Percentiles rank a stretch among this genome's conserved stretches.
Evolutionary conservation across 2,888 invertebrate species (phyloP).

Genomic region (Drosophila anomalipes): DNA sequence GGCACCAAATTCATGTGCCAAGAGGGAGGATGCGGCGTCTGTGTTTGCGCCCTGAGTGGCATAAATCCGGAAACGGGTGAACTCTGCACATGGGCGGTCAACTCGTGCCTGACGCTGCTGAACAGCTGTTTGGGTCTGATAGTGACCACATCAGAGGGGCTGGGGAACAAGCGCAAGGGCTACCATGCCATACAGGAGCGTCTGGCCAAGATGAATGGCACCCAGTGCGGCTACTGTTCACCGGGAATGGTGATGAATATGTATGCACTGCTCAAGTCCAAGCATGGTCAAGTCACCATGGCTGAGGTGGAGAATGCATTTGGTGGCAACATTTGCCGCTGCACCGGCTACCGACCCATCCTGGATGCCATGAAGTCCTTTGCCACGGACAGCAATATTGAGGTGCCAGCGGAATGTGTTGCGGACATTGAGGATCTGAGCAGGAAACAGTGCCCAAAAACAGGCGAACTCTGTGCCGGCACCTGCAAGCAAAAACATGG

Average conservation of each 20-base stretch:
- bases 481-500: conserved; percentile 70
- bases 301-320: too few relatives aligned
- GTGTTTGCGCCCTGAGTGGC: conserved; percentile 86
- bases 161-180: conserved; percentile 88
- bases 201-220: conserved; percentile 89
- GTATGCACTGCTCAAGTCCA: conserved; percentile 86
- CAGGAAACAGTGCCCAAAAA: conserved; percentile 85
- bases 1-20: conserved; percentile 89
- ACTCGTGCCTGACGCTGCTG: conserved; percentile 89
- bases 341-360: too few relatives aligned
- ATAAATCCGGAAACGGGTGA: conserved; percentile 85
- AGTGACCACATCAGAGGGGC: conserved; percentile 90
- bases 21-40: conserved; percentile 90
- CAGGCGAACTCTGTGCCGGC: conserved; percentile 83
- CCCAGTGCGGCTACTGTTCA: conserved; percentile 91
- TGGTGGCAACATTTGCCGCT: too few relatives aligned
- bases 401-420: conserved; percentile 82
- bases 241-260: conserved; percentile 93
- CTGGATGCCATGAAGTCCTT: too few relatives aligned
- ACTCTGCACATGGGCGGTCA: conserved; percentile 87
- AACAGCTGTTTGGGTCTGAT: conserved; percentile 89
- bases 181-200: conserved; percentile 90
- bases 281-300: conserved; percentile 47
- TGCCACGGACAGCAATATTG: too few relatives aligned
- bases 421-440: conserved; percentile 85